Evolutionary conservation across 2,113 vertebrate genomes (phyloP).

Genomic region (Ibidorhyncha struthersii): DNA sequence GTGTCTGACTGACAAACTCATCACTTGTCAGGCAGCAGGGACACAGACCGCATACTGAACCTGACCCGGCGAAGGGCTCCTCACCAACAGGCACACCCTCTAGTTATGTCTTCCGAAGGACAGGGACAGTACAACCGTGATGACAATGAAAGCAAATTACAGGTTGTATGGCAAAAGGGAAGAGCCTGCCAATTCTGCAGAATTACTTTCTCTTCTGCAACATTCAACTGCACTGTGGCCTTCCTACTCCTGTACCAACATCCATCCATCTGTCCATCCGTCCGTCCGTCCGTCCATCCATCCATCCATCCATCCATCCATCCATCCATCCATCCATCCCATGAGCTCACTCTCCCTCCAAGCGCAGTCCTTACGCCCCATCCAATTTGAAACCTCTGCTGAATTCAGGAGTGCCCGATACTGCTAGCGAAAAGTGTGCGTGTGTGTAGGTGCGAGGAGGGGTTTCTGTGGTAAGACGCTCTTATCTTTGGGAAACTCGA

Average conservation of each 20-base stretch:
- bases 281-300: neutral
- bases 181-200: neutral
- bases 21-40: neutral
- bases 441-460: neutral
- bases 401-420: neutral
- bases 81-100: neutral
- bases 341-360: neutral
- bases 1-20: neutral
- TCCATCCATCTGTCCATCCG: neutral
- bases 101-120: accelerated
- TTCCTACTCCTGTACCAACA: neutral
- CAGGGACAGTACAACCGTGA: neutral
- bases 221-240: neutral
- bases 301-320: neutral
- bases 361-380: neutral
- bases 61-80: neutral
- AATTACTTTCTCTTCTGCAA: neutral
- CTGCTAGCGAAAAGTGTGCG: neutral
- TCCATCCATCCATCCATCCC: neutral
- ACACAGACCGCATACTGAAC: neutral
- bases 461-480: neutral
- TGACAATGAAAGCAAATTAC: neutral
- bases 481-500: constrained; percentile 36
- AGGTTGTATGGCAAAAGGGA: neutral
- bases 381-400: neutral